Evolutionary conservation across 1,140 invertebrate species (phyloP), one percentile per base, ranked within the genome.

Genomic region (Lepidostoma basale): DNA sequence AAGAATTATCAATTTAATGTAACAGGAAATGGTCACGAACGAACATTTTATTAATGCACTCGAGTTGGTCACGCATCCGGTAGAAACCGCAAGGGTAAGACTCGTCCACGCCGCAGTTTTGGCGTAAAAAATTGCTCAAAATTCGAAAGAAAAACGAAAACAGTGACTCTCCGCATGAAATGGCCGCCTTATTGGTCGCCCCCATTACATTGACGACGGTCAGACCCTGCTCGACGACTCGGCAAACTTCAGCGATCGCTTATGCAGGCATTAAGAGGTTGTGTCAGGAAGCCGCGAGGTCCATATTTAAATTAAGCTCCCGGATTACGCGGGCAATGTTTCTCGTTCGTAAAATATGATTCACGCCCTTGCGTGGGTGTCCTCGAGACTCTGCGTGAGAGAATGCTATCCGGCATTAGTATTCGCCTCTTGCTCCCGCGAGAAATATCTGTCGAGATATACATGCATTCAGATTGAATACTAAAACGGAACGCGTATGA

Each of bases 291-390:
- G 42, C 56, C 66, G 2, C 16, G 23, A 26, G 56, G 58, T 16
- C 8, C 39, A 62, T 30, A 49, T 49, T 62, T 39, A 52, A 49
- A 62, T 67, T 59, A 33, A 67, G 65, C 65, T 67, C 39, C 65
- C 22, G 54, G 36, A 67, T 67, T 67, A 67, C 65, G 54, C 49
- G 26, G 40, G 14, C 39, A 23, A 12, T 30, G 54, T 42, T 47
- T 56, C 49, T 10, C 56, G 16, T 28, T 47, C 16, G 30, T 25
- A 22, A 65, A 65, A 20, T 42, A 65, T 54, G 40, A 59, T 44
- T 62, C 20, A 49, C 14, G 20, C 14, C 60, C 12, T 22, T 47
- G 52, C 12, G 52, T 56, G 22, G 52, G 52, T 33, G 52, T 56
- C 52, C 52, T 56, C 36, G n/a, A 20, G 30, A 14, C 9, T 0